phyloP scores from a whole-genome alignment of 2,797 vertebrate genomes.

The Gymnoscopelus braueri region DNA sequence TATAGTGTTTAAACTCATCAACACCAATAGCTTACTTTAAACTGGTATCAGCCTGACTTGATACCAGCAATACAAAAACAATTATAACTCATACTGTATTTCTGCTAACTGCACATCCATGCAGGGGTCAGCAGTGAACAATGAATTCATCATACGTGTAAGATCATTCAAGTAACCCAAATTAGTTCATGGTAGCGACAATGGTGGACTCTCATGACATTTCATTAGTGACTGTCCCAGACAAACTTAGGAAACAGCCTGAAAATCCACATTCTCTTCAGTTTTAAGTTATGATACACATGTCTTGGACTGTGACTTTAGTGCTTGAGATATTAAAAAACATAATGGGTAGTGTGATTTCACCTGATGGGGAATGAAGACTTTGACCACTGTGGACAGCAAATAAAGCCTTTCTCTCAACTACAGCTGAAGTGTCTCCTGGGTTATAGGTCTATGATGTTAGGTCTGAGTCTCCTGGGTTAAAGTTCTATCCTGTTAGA shows the following conservation, averaged over 20 bases:
- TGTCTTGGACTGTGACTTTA: not conserved
- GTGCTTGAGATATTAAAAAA: not conserved
- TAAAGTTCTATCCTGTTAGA: constrained; percentile 70
- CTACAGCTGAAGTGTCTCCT: no score
- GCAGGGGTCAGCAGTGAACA: not conserved
- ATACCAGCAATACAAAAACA: not conserved
- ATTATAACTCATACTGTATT: not conserved
- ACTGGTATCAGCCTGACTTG: not conserved
- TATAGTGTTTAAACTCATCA: not conserved
- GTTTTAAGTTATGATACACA: no score
- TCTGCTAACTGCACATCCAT: not conserved
- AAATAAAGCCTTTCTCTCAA: no score
- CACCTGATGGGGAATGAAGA: not conserved
- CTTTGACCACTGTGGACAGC: not conserved
- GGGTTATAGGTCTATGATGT: no score
- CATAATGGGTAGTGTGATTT: constrained; percentile 1
- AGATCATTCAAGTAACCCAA: no score
- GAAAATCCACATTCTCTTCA: no score
- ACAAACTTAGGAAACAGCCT: no score
- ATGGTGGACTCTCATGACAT: no score
- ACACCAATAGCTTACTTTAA: not conserved
- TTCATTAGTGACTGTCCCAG: no score
- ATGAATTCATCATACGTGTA: not conserved
- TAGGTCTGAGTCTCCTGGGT: constrained; percentile 1
- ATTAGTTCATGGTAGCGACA: no score